These are phyloP conservation scores for Cerceris rybyensis DNA, from an alignment of 2,888 invertebrate genomes.

Conservation along the genomic window DNA sequence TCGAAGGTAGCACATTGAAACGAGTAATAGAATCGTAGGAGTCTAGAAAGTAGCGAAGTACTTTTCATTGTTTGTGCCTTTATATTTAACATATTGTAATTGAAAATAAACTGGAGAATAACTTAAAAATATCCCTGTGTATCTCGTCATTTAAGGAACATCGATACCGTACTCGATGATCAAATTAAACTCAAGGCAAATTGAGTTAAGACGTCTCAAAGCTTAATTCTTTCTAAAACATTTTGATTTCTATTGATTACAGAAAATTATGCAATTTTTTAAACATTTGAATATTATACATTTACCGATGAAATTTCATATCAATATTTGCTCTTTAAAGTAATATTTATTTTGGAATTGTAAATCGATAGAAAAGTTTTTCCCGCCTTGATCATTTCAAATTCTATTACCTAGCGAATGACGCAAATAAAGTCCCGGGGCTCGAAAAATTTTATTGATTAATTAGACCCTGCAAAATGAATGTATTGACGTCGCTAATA, in stretches of 20 bases:
- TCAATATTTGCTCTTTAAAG: no score
- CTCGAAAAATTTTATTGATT: background rate
- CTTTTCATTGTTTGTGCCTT: conserved; percentile 78
- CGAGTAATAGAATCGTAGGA: conserved; percentile 46
- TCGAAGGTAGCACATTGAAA: conserved; percentile 44
- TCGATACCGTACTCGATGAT: background rate
- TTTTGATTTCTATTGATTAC: no score
- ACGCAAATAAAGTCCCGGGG: background rate
- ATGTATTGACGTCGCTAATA: conserved; percentile 1
- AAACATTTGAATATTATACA: no score
- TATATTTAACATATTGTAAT: conserved; percentile 73
- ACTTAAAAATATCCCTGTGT: conserved; percentile 14
- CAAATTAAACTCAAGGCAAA: no score
- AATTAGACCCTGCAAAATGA: background rate
- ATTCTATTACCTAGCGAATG: background rate
- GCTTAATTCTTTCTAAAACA: no score
- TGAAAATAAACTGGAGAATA: conserved; percentile 57
- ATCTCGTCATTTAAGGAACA: conserved; percentile 12
- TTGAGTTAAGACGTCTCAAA: no score
- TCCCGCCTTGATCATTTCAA: background rate
- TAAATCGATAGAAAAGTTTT: background rate
- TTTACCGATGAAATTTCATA: no score
- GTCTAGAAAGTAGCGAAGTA: conserved; percentile 60
- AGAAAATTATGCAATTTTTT: no score
- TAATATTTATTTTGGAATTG: no score